These are phyloP conservation scores for Prinia subflava DNA, from an alignment of 2,113 vertebrate species.

Conservation along the genomic window DNA sequence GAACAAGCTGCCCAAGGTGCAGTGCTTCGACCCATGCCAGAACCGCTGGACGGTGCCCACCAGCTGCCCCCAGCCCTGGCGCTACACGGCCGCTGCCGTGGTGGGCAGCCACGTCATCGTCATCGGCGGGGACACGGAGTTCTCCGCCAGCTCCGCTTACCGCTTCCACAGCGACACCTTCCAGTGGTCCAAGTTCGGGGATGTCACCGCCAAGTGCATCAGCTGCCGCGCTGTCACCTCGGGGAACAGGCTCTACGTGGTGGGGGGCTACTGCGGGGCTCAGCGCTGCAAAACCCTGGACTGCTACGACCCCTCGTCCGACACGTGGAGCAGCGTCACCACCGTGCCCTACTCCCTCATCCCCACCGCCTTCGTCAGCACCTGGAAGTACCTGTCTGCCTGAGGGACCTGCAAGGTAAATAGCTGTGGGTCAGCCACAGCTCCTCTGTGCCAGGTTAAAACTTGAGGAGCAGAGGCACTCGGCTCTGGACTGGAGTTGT, in stretches of 20 bases:
- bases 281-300: constrained; percentile 83
- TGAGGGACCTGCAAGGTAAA: background rate
- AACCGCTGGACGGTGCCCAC: constrained; percentile 81
- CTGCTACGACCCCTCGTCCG: constrained; percentile 78
- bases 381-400: constrained; percentile 81
- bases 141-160: constrained; percentile 82
- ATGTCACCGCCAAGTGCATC: constrained; percentile 81
- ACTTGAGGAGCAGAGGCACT: rapidly evolving
- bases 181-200: constrained; percentile 83
- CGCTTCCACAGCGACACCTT: constrained; percentile 82
- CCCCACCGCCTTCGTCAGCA: constrained; percentile 83
- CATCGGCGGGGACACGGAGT: constrained; percentile 82
- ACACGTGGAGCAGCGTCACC: constrained; percentile 81
- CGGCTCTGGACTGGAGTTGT: background rate
- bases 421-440: background rate
- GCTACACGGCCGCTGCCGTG: constrained; percentile 79
- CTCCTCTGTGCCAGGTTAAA: background rate
- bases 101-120: constrained; percentile 80
- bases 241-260: constrained; percentile 82
- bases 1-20: constrained; percentile 84
- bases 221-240: constrained; percentile 82
- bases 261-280: constrained; percentile 83
- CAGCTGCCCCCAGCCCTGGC: constrained; percentile 83
- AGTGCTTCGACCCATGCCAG: constrained; percentile 79
- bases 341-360: constrained; percentile 81